Conservation (phyloP, 2,888 invertebrate genomes). For the Nasonia oneida region DNA sequence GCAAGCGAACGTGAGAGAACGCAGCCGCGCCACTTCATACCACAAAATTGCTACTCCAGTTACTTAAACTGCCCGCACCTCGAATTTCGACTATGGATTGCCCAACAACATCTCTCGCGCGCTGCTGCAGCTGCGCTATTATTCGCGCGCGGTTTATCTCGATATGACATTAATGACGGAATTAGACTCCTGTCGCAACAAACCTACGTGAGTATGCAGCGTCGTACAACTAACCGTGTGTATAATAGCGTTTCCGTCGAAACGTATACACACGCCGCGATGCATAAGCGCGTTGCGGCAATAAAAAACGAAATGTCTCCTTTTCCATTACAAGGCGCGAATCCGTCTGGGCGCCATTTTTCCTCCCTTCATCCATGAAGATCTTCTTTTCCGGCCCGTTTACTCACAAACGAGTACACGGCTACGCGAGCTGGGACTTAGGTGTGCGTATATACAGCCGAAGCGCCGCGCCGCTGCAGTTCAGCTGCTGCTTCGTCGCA, state of each 20-base stretch:
- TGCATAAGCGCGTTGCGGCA: neutral
- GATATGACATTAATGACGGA: conserved; percentile 35
- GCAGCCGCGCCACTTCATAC: conserved; percentile 57
- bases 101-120: conserved; percentile 10
- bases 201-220: neutral
- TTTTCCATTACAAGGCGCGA: conserved; percentile 44
- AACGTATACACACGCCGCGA: too few species aligned
- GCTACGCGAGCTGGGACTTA: conserved; percentile 43
- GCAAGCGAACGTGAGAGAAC: conserved; percentile 53
- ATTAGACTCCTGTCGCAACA: neutral
- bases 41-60: conserved; percentile 59
- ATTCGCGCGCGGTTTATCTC: conserved; percentile 20
- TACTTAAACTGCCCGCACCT: conserved; percentile 43
- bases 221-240: neutral
- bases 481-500: conserved; percentile 64
- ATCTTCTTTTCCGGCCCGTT: conserved; percentile 62
- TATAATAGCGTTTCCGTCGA: neutral
- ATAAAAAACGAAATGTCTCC: neutral
- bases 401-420: conserved; percentile 53
- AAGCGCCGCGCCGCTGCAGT: conserved; percentile 21
- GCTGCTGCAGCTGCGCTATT: neutral
- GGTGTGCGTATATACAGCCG: neutral
- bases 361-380: conserved; percentile 57
- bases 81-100: conserved; percentile 31
- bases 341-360: conserved; percentile 32